These are phyloP conservation scores for Dolichotis patagonum DNA, from an alignment of 2,113 vertebrate genomes.

Conservation along the genomic window DNA sequence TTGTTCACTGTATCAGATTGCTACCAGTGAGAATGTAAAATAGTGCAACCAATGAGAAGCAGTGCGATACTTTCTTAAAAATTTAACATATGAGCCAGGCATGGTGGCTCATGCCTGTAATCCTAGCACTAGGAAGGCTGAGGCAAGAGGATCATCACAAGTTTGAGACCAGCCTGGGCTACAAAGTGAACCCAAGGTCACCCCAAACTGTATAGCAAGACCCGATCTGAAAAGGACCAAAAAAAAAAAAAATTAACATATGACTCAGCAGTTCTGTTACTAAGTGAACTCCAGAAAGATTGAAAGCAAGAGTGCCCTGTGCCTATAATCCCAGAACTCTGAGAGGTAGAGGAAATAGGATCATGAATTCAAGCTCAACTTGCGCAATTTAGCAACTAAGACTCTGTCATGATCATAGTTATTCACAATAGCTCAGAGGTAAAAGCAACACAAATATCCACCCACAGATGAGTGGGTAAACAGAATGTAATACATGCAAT, in stretches of 20 bases:
- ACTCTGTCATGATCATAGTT: background rate
- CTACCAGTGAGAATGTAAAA: background rate
- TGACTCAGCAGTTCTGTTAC: background rate
- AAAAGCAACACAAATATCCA: background rate
- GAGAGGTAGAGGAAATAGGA: background rate
- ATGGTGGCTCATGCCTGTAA: too few relatives aligned
- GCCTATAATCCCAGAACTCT: background rate
- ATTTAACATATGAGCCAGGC: too few relatives aligned
- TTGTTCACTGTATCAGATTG: background rate
- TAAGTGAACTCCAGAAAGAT: background rate
- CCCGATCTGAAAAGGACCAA: too few relatives aligned
- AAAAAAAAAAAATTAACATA: background rate
- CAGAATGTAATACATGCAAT: background rate
- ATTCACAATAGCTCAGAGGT: background rate
- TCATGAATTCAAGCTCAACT: background rate
- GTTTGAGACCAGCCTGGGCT: too few relatives aligned
- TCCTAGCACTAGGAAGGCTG: too few relatives aligned
- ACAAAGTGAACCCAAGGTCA: too few relatives aligned
- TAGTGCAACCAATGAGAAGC: background rate
- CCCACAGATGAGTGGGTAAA: background rate
- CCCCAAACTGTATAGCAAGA: too few relatives aligned
- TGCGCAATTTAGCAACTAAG: background rate
- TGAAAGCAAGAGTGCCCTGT: background rate
- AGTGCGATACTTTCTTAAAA: background rate
- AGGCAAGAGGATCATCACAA: too few relatives aligned